phyloP scores from a whole-genome alignment of 1,140 invertebrate genomes.

The Apis laboriosa region DNA sequence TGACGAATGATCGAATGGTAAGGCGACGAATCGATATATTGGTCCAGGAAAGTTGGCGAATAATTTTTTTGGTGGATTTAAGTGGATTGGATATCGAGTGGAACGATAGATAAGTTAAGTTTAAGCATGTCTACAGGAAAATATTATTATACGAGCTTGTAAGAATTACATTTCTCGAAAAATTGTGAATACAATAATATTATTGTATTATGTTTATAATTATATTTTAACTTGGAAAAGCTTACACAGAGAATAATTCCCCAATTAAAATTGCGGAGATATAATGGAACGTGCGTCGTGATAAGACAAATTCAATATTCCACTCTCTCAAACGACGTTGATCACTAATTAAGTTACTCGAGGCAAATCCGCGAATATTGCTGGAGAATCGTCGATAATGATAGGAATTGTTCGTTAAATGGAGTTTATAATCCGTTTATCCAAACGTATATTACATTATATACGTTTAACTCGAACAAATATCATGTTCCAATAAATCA shows the following conservation, averaged over 20 bases:
- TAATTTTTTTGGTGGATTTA: too few species aligned
- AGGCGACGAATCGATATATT: too few species aligned
- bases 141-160: too few species aligned
- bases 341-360: conserved; percentile 16
- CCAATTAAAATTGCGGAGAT: neutral
- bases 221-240: too few species aligned
- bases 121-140: too few species aligned
- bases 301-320: conserved; percentile 1
- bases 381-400: neutral
- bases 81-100: too few species aligned
- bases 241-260: neutral
- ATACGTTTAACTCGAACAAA: neutral
- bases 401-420: neutral
- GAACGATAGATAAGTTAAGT: too few species aligned
- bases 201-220: too few species aligned
- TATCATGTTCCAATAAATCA: neutral
- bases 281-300: neutral
- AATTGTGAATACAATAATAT: too few species aligned
- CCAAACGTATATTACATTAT: neutral
- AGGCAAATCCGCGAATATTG: conserved; percentile 6
- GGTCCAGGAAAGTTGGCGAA: too few species aligned
- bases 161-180: too few species aligned
- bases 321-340: neutral
- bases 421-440: neutral
- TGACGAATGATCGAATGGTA: too few species aligned